Evolutionary conservation across 1,140 invertebrate species (phyloP).

Genomic region (Drosophila teissieri): DNA sequence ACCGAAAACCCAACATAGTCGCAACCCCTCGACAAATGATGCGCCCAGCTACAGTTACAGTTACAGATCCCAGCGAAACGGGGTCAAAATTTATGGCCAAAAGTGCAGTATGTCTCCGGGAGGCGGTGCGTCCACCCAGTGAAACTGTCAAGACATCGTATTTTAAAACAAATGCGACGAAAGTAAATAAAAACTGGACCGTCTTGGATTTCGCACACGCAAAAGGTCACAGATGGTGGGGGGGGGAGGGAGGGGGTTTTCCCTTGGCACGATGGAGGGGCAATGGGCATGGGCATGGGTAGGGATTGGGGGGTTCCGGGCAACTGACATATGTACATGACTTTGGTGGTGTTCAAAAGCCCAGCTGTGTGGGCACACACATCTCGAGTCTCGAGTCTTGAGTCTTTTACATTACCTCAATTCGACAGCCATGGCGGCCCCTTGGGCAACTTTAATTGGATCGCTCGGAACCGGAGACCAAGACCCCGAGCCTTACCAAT

Average conservation of each 20-base stretch:
- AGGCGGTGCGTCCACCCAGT: constrained; percentile 36
- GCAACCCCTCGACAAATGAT: constrained; percentile 38
- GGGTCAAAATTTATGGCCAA: constrained; percentile 63
- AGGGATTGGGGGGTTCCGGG: neutral
- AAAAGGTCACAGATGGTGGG: constrained; percentile 41
- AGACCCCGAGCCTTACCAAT: constrained; percentile 16
- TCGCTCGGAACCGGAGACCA: constrained; percentile 27
- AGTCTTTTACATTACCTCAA: constrained; percentile 77
- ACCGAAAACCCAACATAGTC: constrained; percentile 14
- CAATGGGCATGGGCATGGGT: neutral
- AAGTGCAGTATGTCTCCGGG: constrained; percentile 69
- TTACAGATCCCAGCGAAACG: constrained; percentile 41
- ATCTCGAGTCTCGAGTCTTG: constrained; percentile 23
- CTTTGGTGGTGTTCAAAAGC: constrained; percentile 33
- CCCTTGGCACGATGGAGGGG: neutral
- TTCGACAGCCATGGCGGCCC: constrained; percentile 76
- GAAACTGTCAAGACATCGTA: constrained; percentile 66
- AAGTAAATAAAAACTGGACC: constrained; percentile 79
- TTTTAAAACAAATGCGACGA: constrained; percentile 71
- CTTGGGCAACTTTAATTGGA: constrained; percentile 81
- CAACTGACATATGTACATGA: constrained; percentile 39
- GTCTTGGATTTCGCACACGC: constrained; percentile 55
- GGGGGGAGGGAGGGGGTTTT: neutral
- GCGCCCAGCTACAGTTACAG: constrained; percentile 63
- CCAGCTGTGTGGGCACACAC: constrained; percentile 55